These are phyloP conservation scores for Streptopelia turtur DNA, from an alignment of 2,797 vertebrate genomes.

Conservation along the genomic window DNA sequence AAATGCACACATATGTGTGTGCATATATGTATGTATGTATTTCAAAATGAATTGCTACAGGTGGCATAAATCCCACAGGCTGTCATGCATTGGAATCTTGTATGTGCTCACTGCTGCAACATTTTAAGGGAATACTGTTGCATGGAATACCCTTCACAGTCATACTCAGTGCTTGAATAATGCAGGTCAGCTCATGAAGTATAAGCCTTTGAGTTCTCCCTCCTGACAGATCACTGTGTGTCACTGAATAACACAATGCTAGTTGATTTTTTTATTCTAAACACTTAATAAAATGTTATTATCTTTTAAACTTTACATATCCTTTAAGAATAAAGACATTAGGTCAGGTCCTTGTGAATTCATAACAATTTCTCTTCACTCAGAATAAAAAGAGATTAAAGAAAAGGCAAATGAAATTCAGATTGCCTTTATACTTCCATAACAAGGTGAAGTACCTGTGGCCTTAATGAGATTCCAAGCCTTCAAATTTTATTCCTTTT, in stretches of 20 bases:
- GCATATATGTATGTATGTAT: neutral
- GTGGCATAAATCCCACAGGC: neutral
- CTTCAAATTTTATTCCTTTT: neutral
- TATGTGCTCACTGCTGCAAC: neutral
- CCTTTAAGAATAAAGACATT: neutral
- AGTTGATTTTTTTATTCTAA: neutral
- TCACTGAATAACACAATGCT: neutral
- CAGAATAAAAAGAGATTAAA: neutral
- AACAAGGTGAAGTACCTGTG: neutral
- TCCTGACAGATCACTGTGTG: neutral
- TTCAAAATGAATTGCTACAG: neutral
- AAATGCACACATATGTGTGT: neutral
- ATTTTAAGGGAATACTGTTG: neutral
- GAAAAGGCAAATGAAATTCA: neutral
- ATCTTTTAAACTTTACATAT: neutral
- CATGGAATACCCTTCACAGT: neutral
- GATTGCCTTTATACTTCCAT: neutral
- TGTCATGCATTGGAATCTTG: neutral
- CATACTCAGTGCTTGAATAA: neutral
- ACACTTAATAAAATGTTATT: neutral
- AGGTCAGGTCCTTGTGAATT: neutral
- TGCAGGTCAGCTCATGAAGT: neutral
- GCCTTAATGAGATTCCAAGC: neutral
- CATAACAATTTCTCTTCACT: neutral
- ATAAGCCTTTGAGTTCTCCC: neutral